A percentile compares a stretch with the other conserved stretches of the same genome.
Evolutionary conservation across 2,888 invertebrate genomes (phyloP).

Genomic region (Raillietiella orientalis): DNA sequence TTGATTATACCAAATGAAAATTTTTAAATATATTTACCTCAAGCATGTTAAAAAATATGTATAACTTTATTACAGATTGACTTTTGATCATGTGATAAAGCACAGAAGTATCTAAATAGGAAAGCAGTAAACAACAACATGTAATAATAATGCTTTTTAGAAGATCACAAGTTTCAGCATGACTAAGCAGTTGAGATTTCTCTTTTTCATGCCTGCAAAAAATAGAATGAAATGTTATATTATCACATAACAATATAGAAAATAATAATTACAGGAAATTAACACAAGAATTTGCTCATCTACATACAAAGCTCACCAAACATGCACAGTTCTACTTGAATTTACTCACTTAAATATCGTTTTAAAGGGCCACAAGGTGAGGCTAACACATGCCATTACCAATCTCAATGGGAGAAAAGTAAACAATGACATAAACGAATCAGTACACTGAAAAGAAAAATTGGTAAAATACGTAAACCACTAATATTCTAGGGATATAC

Average conservation of each 20-base stretch:
- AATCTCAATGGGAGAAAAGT: slow-evolving; percentile 86
- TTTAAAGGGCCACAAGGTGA: slow-evolving; percentile 27
- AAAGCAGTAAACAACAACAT: slow-evolving; percentile 45
- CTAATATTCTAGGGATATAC: slow-evolving; percentile 2
- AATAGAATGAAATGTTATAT: slow-evolving; percentile 5
- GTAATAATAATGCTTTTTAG: slow-evolving; percentile 67
- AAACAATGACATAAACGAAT: slow-evolving; percentile 87
- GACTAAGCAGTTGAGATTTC: slow-evolving; percentile 27
- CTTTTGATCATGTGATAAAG: slow-evolving; percentile 54
- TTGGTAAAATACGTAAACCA: slow-evolving; percentile 10
- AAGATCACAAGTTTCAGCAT: slow-evolving; percentile 82
- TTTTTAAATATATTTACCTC: slow-evolving; percentile 26
- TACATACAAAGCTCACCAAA: not conserved
- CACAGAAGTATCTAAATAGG: slow-evolving; percentile 84
- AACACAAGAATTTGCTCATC: too few relatives aligned
- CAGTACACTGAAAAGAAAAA: slow-evolving; percentile 34
- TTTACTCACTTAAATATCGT: not conserved
- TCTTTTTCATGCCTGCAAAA: slow-evolving; percentile 10
- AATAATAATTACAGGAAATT: too few relatives aligned
- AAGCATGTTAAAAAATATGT: slow-evolving; percentile 97
- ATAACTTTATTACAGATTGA: slow-evolving; percentile 66
- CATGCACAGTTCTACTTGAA: not conserved
- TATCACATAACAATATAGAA: slow-evolving; percentile 9
- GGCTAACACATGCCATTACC: slow-evolving; percentile 46
- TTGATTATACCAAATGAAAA: not conserved